These are phyloP conservation scores for Dexiosoma caninum DNA, from an alignment of 2,888 invertebrate species.

Conservation along the genomic window DNA sequence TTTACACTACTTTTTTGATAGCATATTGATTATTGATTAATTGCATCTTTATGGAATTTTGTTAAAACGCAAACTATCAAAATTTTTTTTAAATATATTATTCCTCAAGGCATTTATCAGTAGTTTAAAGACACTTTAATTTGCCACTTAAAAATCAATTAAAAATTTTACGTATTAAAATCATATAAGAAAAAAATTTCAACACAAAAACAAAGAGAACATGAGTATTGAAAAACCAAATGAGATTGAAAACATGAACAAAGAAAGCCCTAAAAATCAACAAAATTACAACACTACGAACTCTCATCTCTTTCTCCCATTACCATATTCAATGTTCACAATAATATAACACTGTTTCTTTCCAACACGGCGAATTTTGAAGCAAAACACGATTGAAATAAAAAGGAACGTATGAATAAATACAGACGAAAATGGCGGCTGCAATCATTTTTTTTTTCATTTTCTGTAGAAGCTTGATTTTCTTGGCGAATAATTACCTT, in stretches of 20 bases:
- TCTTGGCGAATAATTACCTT: constrained; percentile 45
- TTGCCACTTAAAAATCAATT: constrained; percentile 19
- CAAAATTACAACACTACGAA: constrained; percentile 30
- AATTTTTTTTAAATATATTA: not conserved
- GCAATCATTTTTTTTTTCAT: constrained; percentile 51
- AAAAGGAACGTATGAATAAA: constrained; percentile 54
- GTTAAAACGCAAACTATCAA: not conserved
- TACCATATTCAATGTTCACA: not conserved
- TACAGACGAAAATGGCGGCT: constrained; percentile 65
- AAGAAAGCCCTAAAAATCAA: constrained; percentile 63
- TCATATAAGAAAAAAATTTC: constrained; percentile 24
- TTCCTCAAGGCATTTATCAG: not conserved
- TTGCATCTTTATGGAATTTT: not conserved
- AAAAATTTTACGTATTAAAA: no score
- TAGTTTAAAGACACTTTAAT: no score
- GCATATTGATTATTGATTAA: constrained; percentile 31
- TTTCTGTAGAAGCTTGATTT: constrained; percentile 11
- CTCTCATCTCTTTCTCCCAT: constrained; percentile 41
- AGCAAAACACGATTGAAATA: constrained; percentile 39
- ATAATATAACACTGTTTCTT: constrained; percentile 9
- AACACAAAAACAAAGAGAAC: constrained; percentile 54
- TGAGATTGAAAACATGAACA: constrained; percentile 53
- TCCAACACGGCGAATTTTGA: constrained; percentile 48
- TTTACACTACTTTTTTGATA: not conserved
- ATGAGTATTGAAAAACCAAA: constrained; percentile 41